These are phyloP conservation scores for Teinopalpus imperialis DNA, from an alignment of 2,888 invertebrate species.

Conservation along the genomic window DNA sequence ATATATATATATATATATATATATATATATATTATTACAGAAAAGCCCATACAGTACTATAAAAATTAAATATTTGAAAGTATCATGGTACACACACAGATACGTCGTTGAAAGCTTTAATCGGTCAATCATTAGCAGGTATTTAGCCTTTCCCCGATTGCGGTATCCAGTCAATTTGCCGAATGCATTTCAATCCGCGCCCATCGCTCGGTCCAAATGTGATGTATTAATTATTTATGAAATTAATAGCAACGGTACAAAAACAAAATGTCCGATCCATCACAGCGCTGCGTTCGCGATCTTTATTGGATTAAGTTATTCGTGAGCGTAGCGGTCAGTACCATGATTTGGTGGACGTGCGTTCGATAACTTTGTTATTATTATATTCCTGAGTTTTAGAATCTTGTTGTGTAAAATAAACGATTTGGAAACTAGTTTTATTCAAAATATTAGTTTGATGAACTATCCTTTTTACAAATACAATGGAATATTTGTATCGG, in stretches of 20 bases:
- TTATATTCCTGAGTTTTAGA: no score
- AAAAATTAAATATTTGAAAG: slow-evolving; percentile 21
- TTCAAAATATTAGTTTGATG: no score
- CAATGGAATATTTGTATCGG: no score
- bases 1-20: no score
- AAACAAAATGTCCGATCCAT: slow-evolving; percentile 57
- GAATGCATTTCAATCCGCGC: slow-evolving; percentile 74
- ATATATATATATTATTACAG: no score
- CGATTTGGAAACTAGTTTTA: no score
- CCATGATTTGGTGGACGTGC: no score
- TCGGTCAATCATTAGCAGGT: slow-evolving; percentile 74
- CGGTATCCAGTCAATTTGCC: slow-evolving; percentile 78
- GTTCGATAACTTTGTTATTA: no score
- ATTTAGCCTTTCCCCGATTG: slow-evolving; percentile 77
- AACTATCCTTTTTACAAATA: no score
- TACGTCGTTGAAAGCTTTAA: slow-evolving; percentile 44
- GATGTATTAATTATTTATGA: slow-evolving; percentile 76
- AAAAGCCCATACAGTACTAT: no score
- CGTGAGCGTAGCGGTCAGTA: slow-evolving; percentile 35
- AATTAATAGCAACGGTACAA: slow-evolving; percentile 70
- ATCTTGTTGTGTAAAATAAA: no score
- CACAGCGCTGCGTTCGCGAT: slow-evolving; percentile 42
- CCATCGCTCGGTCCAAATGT: slow-evolving; percentile 64
- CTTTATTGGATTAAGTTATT: slow-evolving; percentile 64
- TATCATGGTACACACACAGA: slow-evolving; percentile 7